Evolutionary conservation across 2,888 invertebrate genomes (phyloP), one percentile per base, ranked within the genome.

Genomic region (Crioceris asparagi): DNA sequence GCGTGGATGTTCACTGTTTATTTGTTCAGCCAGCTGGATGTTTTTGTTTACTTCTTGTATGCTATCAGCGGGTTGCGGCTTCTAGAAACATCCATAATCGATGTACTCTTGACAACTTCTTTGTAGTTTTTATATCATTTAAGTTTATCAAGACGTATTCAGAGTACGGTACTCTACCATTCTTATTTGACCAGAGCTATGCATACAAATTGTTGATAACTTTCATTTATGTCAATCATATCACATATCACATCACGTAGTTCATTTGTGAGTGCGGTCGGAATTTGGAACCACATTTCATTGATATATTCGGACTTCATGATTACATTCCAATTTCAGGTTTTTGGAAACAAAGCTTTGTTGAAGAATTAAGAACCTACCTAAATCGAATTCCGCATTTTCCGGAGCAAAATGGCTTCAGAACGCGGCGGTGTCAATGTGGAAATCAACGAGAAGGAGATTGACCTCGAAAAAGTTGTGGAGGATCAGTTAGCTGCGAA

Each of bases 1-100:
- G n/a, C n/a, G n/a, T n/a, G n/a, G n/a, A n/a, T n/a, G n/a, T n/a
- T n/a, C n/a, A n/a, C n/a, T n/a, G n/a, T n/a, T n/a, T n/a, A n/a
- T n/a, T n/a, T n/a, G n/a, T 35, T 40, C 41, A 41, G 50, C 54
- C 54, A 53, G 54, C 50, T 55, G 55, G 51, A 49, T 53, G 52
- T 52, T 52, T 53, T 55, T 54, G 54, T 54, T 51, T 53, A 50
- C 51, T 39, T 47, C 45, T 37, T 33, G 38, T 32, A 27, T 29
- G 32, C 35, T 31, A 32, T 29, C 29, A 37, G 32, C 32, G 35
- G 31, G 16, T 23, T 43, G 32, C 32, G 27, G 16, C 30, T 47
- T 45, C 44, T 45, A 42, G 44, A 48, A 47, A 34, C 23, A 23
- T 41, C 43, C n/a, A 11, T 23, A 30, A 18, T 41, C 35, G 36